A percentile compares a stretch with the other conserved stretches of the same genome.
These are phyloP conservation scores for Xestobium rufovillosum DNA, from an alignment of 2,888 invertebrate species.

Conservation along the genomic window DNA sequence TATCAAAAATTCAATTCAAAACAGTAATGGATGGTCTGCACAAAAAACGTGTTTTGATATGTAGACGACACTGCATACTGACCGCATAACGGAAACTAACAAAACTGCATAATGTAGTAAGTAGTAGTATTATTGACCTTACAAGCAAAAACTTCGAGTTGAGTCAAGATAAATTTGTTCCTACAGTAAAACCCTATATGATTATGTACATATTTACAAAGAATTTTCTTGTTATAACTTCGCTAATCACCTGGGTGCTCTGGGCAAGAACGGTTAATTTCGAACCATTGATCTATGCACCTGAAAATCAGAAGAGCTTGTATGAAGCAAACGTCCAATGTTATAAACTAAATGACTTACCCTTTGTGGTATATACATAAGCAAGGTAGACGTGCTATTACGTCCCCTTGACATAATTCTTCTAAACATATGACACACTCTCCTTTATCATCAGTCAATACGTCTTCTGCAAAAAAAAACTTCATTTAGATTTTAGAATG, in stretches of 20 bases:
- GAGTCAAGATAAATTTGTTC: constrained; percentile 27
- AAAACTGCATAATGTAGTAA: too few species aligned
- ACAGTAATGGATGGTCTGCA: too few species aligned
- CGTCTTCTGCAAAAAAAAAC: constrained; percentile 75
- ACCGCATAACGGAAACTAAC: too few species aligned
- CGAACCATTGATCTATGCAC: constrained; percentile 99
- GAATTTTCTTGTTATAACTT: constrained; percentile 16
- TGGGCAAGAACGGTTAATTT: constrained; percentile 97
- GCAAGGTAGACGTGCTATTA: constrained; percentile 97
- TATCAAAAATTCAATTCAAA: too few species aligned
- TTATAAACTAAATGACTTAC: constrained; percentile 48
- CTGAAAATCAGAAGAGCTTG: constrained; percentile 51
- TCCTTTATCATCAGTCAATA: constrained; percentile 91
- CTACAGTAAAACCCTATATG: constrained; percentile 28
- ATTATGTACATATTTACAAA: constrained; percentile 35
- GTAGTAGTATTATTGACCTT: too few species aligned
- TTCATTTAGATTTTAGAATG: too few species aligned
- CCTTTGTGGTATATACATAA: constrained; percentile 99
- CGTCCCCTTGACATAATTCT: constrained; percentile 90
- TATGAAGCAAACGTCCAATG: not conserved
- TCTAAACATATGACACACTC: constrained; percentile 99
- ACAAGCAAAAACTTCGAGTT: constrained; percentile 1
- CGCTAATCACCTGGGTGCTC: constrained; percentile 94
- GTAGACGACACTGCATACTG: too few species aligned
- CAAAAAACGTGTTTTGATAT: too few species aligned